These are phyloP conservation scores for Phylloscopus trochilus DNA, from an alignment of 2,113 vertebrate genomes.

Conservation along the genomic window DNA sequence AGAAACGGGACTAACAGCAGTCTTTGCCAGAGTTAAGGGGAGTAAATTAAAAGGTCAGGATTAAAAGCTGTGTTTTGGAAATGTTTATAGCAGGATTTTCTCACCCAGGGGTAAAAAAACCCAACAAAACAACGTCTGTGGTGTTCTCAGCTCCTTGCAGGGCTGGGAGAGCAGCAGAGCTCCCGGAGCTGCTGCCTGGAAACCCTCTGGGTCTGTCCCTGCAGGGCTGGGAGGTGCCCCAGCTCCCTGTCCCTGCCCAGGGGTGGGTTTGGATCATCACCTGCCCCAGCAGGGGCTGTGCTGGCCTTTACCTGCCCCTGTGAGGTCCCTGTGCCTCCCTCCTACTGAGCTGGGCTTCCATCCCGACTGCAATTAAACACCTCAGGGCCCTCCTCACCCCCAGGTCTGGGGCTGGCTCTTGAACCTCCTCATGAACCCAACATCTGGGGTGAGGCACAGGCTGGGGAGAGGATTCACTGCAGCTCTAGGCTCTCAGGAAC, in stretches of 20 bases:
- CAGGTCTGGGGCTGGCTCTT: neutral
- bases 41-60: neutral
- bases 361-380: fast-evolving
- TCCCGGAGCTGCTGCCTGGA: neutral
- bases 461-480: neutral
- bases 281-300: neutral
- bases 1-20: neutral
- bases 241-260: fast-evolving
- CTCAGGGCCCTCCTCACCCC: neutral
- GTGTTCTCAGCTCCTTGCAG: neutral
- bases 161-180: neutral
- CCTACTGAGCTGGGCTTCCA: neutral
- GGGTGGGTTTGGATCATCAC: fast-evolving
- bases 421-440: neutral
- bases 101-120: fast-evolving
- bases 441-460: neutral
- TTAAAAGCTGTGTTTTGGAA: neutral
- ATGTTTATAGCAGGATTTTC: neutral
- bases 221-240: neutral
- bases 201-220: fast-evolving
- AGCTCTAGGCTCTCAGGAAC: neutral
- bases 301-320: fast-evolving
- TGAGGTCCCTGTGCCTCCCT: neutral
- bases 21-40: neutral
- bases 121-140: fast-evolving